Evolutionary conservation across 2,797 vertebrate species (phyloP), one percentile per base, ranked within the genome.

Genomic region (Australoheros facetus): DNA sequence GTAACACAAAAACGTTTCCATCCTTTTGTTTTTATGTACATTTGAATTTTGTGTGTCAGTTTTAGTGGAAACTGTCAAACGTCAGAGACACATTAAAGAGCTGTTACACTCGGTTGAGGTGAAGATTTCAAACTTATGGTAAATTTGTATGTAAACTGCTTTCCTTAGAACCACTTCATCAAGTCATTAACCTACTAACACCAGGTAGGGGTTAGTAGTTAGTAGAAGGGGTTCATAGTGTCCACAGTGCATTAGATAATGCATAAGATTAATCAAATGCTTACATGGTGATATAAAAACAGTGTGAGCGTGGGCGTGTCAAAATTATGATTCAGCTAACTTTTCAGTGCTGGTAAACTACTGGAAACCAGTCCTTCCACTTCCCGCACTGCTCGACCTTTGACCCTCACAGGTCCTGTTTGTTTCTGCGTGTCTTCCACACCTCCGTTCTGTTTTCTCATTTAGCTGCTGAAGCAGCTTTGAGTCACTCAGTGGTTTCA

Each of bases 351-450:
- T 7, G 45, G 16, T 17, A 48, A 45, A 14, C 45, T 23, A 7
- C 71, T 69, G 59, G 53, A 23, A 86, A 82, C 85, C 70, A 16
- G 82, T 85, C 64, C 5, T 4, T 69, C 75, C 74, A 72, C 60
- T 55, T 66, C 55, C 57, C 3, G 48, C 26, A 9, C 34, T n/a
- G 4, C 56, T 60, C 48, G 6, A 19, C 66, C 28, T 8, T 7
- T 51, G 53, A 30, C 54, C 11, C 13, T 57, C 56, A 8, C 60
- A 4, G 5, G 60, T 23, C 13, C 17, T 12, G 9, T 53, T 26
- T 37, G 3, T 51, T 19, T 71, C 60, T 34, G 32, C 32, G 7
- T 2, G 2, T 62, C 1, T 37, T 55, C 58, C 42, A 3, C 14
- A 57, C 48, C 30, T 53, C 73, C 8, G 14, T 9, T 69, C 17